These are phyloP conservation scores for Heliconius cydno DNA, from an alignment of 2,888 invertebrate genomes.

Conservation along the genomic window DNA sequence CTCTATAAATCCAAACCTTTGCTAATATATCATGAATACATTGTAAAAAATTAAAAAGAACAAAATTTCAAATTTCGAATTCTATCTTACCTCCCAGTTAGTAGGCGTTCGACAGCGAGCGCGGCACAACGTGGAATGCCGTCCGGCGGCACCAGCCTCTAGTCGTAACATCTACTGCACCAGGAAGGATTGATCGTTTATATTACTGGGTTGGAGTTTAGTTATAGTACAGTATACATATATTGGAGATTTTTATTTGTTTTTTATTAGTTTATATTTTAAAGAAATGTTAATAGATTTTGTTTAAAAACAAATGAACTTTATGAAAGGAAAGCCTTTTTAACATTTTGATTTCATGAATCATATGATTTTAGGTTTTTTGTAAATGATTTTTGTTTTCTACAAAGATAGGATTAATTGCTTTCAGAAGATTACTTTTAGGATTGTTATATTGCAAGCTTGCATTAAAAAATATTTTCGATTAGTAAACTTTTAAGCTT, in stretches of 20 bases:
- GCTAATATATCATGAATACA: background rate
- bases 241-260: background rate
- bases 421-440: too few relatives aligned
- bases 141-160: constrained; percentile 58
- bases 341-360: background rate
- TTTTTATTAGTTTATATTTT: background rate
- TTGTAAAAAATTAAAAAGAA: background rate
- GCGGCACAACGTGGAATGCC: constrained; percentile 68
- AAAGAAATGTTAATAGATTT: background rate
- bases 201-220: constrained; percentile 39
- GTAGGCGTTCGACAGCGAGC: constrained; percentile 61
- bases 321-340: background rate
- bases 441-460: too few relatives aligned
- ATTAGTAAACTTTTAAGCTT: too few relatives aligned
- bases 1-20: background rate
- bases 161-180: constrained; percentile 57
- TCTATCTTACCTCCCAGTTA: constrained; percentile 42
- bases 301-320: background rate
- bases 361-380: background rate
- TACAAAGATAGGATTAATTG: background rate
- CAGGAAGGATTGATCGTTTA: constrained; percentile 67
- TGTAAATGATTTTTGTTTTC: background rate
- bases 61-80: constrained; percentile 26
- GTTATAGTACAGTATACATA: background rate
- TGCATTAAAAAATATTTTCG: too few relatives aligned